Evolutionary conservation across 2,888 invertebrate species (phyloP).

Genomic region (Plusia festucae): DNA sequence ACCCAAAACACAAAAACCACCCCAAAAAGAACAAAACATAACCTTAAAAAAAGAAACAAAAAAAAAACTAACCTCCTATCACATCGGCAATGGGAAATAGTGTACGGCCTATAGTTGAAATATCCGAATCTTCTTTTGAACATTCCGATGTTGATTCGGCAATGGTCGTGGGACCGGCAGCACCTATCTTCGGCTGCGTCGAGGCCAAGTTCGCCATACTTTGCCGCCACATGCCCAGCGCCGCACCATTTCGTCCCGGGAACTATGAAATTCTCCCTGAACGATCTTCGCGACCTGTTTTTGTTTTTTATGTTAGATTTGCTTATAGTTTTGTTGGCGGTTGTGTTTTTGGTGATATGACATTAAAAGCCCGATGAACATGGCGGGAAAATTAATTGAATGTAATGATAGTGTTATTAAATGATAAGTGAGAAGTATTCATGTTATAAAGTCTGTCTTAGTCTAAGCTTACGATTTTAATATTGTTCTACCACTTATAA

Average conservation of each 20-base stretch:
- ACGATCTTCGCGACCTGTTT: conserved; percentile 82
- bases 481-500: too few species aligned
- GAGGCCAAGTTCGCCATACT: conserved; percentile 90
- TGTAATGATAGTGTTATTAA: too few species aligned
- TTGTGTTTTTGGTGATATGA: conserved; percentile 7
- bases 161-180: conserved; percentile 93
- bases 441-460: too few species aligned
- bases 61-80: conserved; percentile 91
- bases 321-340: conserved; percentile 12
- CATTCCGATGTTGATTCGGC: conserved; percentile 90
- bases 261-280: conserved; percentile 89
- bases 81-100: conserved; percentile 93
- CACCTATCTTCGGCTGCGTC: conserved; percentile 90
- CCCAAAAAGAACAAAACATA: conserved; percentile 42
- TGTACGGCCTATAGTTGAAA: conserved; percentile 92
- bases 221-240: conserved; percentile 88
- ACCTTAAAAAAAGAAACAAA: conserved; percentile 56
- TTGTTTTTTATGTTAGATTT: conserved; percentile 50
- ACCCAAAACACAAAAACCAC: conserved; percentile 28
- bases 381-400: too few species aligned
- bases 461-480: too few species aligned
- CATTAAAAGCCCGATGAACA: too few species aligned
- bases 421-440: too few species aligned
- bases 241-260: conserved; percentile 95
- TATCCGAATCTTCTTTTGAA: conserved; percentile 90